Conservation (phyloP, 2,113 vertebrate genomes). For the Takifugu flavidus region DNA sequence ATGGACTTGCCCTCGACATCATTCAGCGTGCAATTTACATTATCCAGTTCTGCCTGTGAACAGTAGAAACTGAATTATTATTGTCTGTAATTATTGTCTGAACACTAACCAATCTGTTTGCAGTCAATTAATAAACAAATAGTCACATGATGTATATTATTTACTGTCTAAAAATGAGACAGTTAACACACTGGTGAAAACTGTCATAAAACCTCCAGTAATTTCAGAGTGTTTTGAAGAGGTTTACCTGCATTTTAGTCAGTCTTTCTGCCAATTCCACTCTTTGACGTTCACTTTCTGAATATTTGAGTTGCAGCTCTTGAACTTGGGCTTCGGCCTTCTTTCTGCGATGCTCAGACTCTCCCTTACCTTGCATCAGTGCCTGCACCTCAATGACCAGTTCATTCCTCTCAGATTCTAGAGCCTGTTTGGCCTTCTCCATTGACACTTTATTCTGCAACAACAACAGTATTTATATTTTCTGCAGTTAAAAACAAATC, state of each 20-base stretch:
- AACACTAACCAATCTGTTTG: background rate
- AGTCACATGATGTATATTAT: too few species aligned
- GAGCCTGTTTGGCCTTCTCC: slow-evolving; percentile 92
- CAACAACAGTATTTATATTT: background rate
- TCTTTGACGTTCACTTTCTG: slow-evolving; percentile 85
- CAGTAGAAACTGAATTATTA: background rate
- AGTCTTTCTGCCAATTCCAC: slow-evolving; percentile 82
- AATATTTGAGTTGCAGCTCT: slow-evolving; percentile 88
- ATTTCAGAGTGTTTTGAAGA: too few species aligned
- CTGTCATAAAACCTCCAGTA: background rate
- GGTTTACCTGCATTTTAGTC: slow-evolving; percentile 85
- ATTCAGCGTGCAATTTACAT: slow-evolving; percentile 78
- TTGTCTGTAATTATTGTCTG: too few species aligned
- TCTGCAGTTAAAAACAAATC: background rate
- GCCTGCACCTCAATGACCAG: slow-evolving; percentile 88
- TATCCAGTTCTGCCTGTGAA: slow-evolving; percentile 86
- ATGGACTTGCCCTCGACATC: slow-evolving; percentile 92
- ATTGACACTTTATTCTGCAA: slow-evolving; percentile 90
- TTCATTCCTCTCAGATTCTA: slow-evolving; percentile 91
- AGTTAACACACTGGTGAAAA: background rate
- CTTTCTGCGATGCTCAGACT: slow-evolving; percentile 93
- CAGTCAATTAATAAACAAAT: too few species aligned
- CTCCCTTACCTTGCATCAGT: slow-evolving; percentile 87
- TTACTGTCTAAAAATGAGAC: too few species aligned
- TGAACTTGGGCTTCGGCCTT: slow-evolving; percentile 87